Evolutionary conservation across 2,797 vertebrate genomes (phyloP), one percentile per base, ranked within the genome.

Genomic region (Coregonus ussuriensis): DNA sequence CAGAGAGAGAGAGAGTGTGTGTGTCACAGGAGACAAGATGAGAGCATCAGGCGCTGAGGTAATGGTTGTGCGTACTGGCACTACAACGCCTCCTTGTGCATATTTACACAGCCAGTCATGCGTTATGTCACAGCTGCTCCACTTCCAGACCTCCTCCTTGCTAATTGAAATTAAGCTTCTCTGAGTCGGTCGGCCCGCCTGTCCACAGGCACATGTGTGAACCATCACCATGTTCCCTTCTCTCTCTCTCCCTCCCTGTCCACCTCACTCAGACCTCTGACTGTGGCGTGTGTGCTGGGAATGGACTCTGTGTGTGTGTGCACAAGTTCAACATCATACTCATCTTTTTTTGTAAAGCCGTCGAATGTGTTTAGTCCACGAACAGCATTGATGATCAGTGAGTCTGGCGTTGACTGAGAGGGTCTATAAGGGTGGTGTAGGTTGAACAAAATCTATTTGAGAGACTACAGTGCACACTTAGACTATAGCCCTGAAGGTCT

Each of bases 81-180:
- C 81, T 84, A 81, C 84, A 86, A 88, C 87, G 86, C 85, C 87
- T 87, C 84, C 78, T 84, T 74, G 79, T 86, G 83, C 74, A 3
- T 91, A 86, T 90, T 91, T 90, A 91, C 86, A 79, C 87, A 82
- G 88, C 83, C 85, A 85, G 85, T 87, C 88, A 85, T 81, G 78
- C 81, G 72, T 84, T 74, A 66, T 80, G 81, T 75, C 75, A 75
- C 83, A 82, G 81, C 83, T 84, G 80, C 75, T 78, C 54, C 73
- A 77, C 83, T 77, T 76, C 76, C 81, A 85, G 62, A 74, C 89
- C 89, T 86, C 89, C 89, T 86, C 81, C 74, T 77, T 5, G 62
- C 87, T 82, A 83, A 87, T 85, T 89, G 82, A 89, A 89, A 88
- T 79, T 68, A 83, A 74, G 70, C 73, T 15, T 75, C 77, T 83